These are phyloP conservation scores for Carabus problematicus DNA, from an alignment of 2,888 invertebrate genomes.

Conservation along the genomic window DNA sequence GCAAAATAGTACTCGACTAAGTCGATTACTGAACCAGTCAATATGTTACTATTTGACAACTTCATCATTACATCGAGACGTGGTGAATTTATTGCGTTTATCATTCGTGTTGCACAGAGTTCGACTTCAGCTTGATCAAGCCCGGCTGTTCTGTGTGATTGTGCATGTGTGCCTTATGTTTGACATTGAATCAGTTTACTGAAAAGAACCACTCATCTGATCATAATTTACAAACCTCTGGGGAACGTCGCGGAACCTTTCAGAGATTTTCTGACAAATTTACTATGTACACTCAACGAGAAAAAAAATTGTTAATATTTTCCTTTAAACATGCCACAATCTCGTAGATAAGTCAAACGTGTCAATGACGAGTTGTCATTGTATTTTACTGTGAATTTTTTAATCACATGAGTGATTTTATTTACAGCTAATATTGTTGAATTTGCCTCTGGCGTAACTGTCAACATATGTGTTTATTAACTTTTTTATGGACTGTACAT, in stretches of 20 bases:
- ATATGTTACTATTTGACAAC: no score
- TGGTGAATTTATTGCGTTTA: no score
- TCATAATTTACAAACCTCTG: slow-evolving; percentile 5
- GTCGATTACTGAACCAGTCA: no score
- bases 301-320: background rate
- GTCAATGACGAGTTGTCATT: no score
- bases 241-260: slow-evolving; percentile 15
- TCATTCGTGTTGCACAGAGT: no score
- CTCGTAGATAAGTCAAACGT: no score
- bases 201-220: slow-evolving; percentile 18
- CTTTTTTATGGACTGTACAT: slow-evolving; percentile 1
- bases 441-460: background rate
- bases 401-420: no score
- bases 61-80: no score
- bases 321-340: no score
- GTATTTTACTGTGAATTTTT: no score
- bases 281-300: slow-evolving; percentile 3
- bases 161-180: slow-evolving; percentile 17
- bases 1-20: no score
- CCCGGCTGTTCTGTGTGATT: background rate
- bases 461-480: slow-evolving; percentile 4
- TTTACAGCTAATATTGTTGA: no score
- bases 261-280: slow-evolving; percentile 15
- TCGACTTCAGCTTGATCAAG: background rate
- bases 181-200: slow-evolving; percentile 14